Conservation (phyloP, 2,888 invertebrate species). For the Ormyrus labotus region DNA sequence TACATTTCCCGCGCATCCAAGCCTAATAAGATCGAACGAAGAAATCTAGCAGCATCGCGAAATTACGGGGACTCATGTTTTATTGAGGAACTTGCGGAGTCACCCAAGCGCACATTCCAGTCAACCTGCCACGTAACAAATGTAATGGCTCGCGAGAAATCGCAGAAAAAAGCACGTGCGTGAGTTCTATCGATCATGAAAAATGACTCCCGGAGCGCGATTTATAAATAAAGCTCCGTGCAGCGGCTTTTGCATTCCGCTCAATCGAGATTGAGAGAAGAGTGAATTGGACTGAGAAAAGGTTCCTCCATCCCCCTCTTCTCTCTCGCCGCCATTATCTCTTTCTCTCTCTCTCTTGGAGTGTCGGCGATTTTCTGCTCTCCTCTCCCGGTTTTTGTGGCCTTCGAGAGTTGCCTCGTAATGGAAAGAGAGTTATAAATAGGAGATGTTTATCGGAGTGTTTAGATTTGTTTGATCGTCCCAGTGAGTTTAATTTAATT, state of each 20-base stretch:
- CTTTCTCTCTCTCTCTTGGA: too few species aligned
- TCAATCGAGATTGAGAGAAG: neutral
- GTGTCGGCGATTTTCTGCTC: neutral
- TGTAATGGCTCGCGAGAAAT: slow-evolving; percentile 8
- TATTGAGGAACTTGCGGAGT: slow-evolving; percentile 38
- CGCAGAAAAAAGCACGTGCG: neutral
- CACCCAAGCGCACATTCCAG: slow-evolving; percentile 10
- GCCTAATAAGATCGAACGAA: neutral
- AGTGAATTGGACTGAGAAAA: slow-evolving; percentile 36
- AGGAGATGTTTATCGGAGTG: slow-evolving; percentile 7
- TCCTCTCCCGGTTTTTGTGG: neutral
- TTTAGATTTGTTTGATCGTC: neutral
- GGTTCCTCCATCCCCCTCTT: neutral
- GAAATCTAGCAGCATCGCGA: neutral
- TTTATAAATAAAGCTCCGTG: slow-evolving; percentile 29
- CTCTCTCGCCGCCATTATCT: too few species aligned
- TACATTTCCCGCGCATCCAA: slow-evolving; percentile 12
- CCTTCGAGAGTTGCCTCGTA: neutral
- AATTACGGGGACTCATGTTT: slow-evolving; percentile 37
- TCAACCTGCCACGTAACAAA: slow-evolving; percentile 32
- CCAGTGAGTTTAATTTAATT: neutral
- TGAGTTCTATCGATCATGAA: slow-evolving; percentile 9
- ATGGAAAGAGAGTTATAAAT: slow-evolving; percentile 20
- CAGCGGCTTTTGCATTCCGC: neutral
- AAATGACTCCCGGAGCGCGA: neutral